Base-by-base conservation (phyloP, 2,113 vertebrate species). In the Chaetodon auriga region DNA sequence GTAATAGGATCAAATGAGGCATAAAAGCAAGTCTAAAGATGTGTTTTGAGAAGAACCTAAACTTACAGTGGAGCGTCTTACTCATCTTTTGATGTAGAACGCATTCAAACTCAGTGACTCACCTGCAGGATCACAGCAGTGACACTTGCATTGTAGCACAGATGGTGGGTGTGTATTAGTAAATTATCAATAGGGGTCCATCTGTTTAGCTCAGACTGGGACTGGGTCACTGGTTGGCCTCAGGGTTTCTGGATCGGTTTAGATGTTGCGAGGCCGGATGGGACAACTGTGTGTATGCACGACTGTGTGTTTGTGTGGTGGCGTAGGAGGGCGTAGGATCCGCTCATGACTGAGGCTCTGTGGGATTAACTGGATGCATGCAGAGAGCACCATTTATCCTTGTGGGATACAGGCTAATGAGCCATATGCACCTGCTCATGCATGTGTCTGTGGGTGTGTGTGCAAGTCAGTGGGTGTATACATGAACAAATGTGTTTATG, bases 381-480 rank as follows among this genome's bases (percentile, higher is more conserved):
- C 66, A 48, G 84, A 64, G 83, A 85, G 25, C 57, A 51, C n/a
- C 61, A 1, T 86, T 92, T 91, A 91, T 90, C 87, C 89, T 81
- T 85, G 81, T 90, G 89, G 88, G 89, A 93, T 91, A 74, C 90
- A 80, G 82, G 83, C 81, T 95, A 92, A 93, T 91, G 82, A 89
- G 84, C 79, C 64, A 54, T 78, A 81, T 83, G 85, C 80, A 90
- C 79, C 70, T 82, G 71, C 62, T 58, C 11, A 1, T 46, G 51
- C 65, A 69, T 43, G 16, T 68, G 79, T 2, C 51, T 82, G 70
- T 73, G 46, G 75, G 54, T 23, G 19, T 70, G 21, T 64, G 49
- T 55, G 71, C 0, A 36, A 35, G 60, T 66, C 14, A 4, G 35
- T 63, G n/a, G 6, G 41, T 25, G 38, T 68, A 58, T 36, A 19